phyloP scores from a whole-genome alignment of 1,140 invertebrate genomes.

The Eupeodes corollae region DNA sequence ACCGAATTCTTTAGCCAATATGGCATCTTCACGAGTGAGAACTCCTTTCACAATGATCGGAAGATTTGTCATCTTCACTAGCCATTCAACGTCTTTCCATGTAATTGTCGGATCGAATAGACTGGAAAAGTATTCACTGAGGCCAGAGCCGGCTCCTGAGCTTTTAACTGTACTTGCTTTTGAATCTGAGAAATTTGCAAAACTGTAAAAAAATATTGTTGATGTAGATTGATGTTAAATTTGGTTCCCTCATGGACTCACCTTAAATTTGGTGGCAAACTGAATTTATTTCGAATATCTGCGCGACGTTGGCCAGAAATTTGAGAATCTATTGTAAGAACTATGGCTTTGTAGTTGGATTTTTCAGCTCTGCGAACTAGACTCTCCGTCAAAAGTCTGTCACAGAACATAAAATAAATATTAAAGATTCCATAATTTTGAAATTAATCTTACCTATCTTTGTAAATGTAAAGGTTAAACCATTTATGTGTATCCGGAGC shows the following conservation, averaged over 20 bases:
- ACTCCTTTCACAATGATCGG: constrained; percentile 81
- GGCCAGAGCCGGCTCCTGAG: constrained; percentile 47
- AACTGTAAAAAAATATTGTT: no score
- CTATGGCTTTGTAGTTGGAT: constrained; percentile 70
- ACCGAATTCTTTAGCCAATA: constrained; percentile 55
- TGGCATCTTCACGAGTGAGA: constrained; percentile 72
- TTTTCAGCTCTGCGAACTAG: constrained; percentile 65
- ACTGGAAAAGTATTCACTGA: constrained; percentile 56
- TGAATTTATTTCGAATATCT: constrained; percentile 70
- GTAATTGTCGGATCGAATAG: constrained; percentile 62
- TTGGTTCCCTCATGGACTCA: constrained; percentile 36
- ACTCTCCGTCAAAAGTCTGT: constrained; percentile 54
- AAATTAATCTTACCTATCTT: constrained; percentile 11
- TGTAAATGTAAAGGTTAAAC: constrained; percentile 83
- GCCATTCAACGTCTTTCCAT: constrained; percentile 72
- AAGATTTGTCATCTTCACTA: constrained; percentile 61
- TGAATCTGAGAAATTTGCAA: no score
- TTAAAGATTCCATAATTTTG: no score
- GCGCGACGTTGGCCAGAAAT: constrained; percentile 62
- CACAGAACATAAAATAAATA: neutral
- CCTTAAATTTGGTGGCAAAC: constrained; percentile 63
- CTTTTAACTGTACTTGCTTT: no score
- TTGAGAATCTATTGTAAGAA: constrained; percentile 78
- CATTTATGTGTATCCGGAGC: constrained; percentile 63
- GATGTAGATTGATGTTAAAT: no score